Percentiles rank a stretch among this genome's conserved stretches.
phyloP scores from a whole-genome alignment of 2,797 vertebrate species.

The Morelia viridis region DNA sequence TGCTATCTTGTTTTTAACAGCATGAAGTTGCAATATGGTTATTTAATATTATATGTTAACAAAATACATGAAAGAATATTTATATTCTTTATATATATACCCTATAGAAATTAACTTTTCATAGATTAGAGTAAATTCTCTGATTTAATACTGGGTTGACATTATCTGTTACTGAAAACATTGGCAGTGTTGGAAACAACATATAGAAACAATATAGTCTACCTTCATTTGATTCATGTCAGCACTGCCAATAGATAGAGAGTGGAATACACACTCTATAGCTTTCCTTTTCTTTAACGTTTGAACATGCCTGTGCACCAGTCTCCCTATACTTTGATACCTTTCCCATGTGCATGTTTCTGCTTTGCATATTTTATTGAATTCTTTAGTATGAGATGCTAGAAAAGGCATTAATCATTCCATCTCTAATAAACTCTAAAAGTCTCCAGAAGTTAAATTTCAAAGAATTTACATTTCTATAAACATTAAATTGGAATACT shows the following conservation, averaged over 20 bases:
- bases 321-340: background rate
- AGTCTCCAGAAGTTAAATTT: background rate
- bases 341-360: background rate
- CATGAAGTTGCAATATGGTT: background rate
- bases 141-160: background rate
- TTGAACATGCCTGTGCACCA: background rate
- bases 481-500: background rate
- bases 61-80: background rate
- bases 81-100: background rate
- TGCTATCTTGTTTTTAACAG: background rate
- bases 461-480: background rate
- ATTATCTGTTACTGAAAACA: background rate
- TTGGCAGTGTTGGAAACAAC: background rate
- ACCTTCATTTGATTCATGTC: background rate
- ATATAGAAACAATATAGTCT: background rate
- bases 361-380: background rate
- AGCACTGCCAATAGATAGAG: background rate
- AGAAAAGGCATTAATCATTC: background rate
- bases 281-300: background rate
- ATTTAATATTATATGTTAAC: background rate
- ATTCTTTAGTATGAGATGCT: background rate
- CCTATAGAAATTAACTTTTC: background rate
- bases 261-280: background rate
- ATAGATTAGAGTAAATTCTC: background rate
- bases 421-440: background rate